Percentiles rank a stretch among this genome's conserved stretches.
Conservation (phyloP, 2,113 vertebrate genomes). For the Stigmatopora argus region DNA sequence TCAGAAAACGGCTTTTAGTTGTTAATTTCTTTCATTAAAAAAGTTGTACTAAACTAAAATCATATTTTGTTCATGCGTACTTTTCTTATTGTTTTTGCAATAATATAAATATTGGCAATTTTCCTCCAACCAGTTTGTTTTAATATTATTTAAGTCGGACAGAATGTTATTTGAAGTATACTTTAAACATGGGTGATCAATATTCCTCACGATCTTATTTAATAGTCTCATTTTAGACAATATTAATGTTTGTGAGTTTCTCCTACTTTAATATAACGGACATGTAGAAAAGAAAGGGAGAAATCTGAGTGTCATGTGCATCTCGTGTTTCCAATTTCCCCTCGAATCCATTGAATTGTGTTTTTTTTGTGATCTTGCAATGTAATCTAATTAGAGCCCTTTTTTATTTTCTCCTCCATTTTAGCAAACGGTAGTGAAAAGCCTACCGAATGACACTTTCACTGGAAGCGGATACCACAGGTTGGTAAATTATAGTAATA, state of each 20-base stretch:
- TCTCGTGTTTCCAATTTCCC: conserved; percentile 66
- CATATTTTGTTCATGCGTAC: no score
- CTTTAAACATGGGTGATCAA: no score
- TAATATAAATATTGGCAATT: no score
- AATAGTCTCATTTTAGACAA: background rate
- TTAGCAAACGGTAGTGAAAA: conserved; percentile 95
- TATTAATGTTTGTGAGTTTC: background rate
- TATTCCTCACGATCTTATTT: background rate
- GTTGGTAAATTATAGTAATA: conserved; percentile 56
- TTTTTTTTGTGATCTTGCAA: conserved; percentile 21
- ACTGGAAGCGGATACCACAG: conserved; percentile 93
- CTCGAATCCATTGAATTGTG: conserved; percentile 39
- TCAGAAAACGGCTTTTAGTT: no score
- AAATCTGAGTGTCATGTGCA: conserved; percentile 40
- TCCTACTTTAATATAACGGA: no score
- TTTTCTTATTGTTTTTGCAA: no score
- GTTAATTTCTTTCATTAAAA: background rate
- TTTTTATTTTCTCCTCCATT: conserved; percentile 7
- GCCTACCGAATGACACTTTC: conserved; percentile 79
- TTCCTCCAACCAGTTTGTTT: no score
- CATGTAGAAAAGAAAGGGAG: background rate
- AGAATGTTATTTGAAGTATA: no score
- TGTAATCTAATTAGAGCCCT: background rate
- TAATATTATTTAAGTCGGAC: no score
- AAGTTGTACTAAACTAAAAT: no score